phyloP scores from a whole-genome alignment of 1,140 invertebrate genomes.

The Latrodectus geometricus region DNA sequence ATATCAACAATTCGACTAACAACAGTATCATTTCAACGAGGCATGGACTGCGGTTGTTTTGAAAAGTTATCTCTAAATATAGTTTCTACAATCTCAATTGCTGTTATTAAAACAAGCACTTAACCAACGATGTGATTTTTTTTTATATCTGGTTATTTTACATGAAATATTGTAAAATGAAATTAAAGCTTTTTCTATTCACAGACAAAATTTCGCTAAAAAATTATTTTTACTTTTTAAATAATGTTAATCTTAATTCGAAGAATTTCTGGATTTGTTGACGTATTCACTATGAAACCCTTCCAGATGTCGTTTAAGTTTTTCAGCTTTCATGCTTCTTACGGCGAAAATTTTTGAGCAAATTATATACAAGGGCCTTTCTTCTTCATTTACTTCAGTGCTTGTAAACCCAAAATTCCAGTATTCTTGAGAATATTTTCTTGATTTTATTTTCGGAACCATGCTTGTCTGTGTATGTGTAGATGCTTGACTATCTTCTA shows the following conservation, averaged over 20 bases:
- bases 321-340: neutral
- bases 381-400: conserved; percentile 15
- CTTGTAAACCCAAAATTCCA: conserved; percentile 2
- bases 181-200: conserved; percentile 13
- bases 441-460: conserved; percentile 5
- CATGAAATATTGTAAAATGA: neutral
- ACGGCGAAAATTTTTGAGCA: neutral
- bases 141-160: neutral
- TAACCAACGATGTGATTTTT: neutral
- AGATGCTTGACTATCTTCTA: neutral
- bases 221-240: neutral
- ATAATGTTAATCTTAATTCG: conserved; percentile 1
- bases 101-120: neutral
- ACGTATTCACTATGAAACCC: neutral
- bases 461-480: neutral
- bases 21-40: no score
- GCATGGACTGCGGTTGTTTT: no score
- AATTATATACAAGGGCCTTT: neutral
- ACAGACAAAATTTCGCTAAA: neutral
- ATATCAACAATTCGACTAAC: no score
- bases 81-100: neutral
- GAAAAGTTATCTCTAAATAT: neutral
- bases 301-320: neutral
- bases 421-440: conserved; percentile 8
- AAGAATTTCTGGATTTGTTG: neutral